Base-by-base conservation (phyloP, 30 jellyfish, hydroid and myxozoan species). In the Pseudorhiza aurosa region DNA sequence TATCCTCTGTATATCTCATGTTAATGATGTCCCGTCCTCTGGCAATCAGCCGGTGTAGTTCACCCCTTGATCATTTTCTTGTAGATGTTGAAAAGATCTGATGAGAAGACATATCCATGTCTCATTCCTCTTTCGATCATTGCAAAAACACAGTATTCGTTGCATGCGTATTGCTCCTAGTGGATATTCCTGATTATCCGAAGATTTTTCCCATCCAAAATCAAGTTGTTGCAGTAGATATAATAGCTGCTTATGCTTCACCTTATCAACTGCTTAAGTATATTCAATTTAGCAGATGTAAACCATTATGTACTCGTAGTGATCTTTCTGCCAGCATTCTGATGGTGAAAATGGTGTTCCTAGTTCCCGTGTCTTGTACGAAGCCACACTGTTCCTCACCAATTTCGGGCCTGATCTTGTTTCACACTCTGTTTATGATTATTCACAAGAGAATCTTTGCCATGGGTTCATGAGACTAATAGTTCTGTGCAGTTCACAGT, bases 401-500 rank as follows among this genome's bases (percentile, higher is more conserved):
- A 1, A 53, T 53, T 53, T 53, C 67, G 4, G 33, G 5, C 24
- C 33, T 10, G 5, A 53, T 53, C 36, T 53, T 53, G 4, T 53
- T 53, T 21, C 67, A 18, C 36, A 15, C 24, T 0, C 67, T 53
- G n/a, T 2, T 12, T 36, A 53, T 53, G 5, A 53, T 33, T 2
- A 62, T 28, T 37, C 10, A 5, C 3, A 62, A 21, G 11, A 62
- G 55, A 11, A 62, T 14, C 27, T 62, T 62, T 15, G 31, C 19
- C 2, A 37, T 25, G 18, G 75, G 31, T 26, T 0, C 55, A 62
- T 62, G 22, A 62, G 75, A 28, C 75, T 62, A 15, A 62, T 62
- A 6, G 75, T 62, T 62, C 75, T 25, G 18, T 62, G 75, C 8
- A 6, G 55, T 32, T 62, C 75, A 28, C 75, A 62, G 6, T 62